These are phyloP conservation scores for Sarcophaga peregrina DNA, from an alignment of 1,140 invertebrate species.

Conservation along the genomic window DNA sequence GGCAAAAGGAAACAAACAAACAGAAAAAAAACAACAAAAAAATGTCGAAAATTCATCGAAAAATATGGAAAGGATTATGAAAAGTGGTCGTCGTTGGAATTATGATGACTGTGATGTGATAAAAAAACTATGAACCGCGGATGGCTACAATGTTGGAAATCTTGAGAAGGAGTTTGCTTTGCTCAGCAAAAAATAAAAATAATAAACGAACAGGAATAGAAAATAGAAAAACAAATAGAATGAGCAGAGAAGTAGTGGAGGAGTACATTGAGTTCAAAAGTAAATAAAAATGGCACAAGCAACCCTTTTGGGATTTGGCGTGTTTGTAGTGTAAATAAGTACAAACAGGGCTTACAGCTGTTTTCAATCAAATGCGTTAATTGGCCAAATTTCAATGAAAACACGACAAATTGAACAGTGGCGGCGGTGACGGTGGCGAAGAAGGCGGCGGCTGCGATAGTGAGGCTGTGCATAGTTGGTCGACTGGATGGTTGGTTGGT, in stretches of 20 bases:
- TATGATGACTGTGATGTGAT: conserved; percentile 9
- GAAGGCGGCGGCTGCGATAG: background rate
- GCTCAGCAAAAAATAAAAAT: no score
- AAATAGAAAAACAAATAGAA: background rate
- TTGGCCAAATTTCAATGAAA: conserved; percentile 47
- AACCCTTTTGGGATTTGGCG: background rate
- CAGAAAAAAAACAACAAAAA: background rate
- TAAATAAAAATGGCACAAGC: background rate
- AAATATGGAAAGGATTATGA: conserved; percentile 19
- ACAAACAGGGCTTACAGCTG: conserved; percentile 27
- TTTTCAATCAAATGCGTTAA: conserved; percentile 35
- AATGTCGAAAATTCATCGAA: no score
- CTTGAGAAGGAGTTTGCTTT: no score
- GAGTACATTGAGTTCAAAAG: background rate
- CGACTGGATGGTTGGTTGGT: background rate
- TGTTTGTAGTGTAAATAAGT: background rate
- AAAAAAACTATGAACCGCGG: background rate
- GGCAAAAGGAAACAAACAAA: background rate
- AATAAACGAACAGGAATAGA: background rate
- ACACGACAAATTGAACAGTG: conserved; percentile 40
- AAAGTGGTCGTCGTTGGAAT: conserved; percentile 20
- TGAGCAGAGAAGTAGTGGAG: background rate
- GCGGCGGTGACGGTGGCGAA: conserved; percentile 27
- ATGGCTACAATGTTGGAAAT: no score
- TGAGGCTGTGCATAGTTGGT: background rate